Evolutionary conservation across 2,888 invertebrate genomes (phyloP).

Genomic region (Hesperia comma): DNA sequence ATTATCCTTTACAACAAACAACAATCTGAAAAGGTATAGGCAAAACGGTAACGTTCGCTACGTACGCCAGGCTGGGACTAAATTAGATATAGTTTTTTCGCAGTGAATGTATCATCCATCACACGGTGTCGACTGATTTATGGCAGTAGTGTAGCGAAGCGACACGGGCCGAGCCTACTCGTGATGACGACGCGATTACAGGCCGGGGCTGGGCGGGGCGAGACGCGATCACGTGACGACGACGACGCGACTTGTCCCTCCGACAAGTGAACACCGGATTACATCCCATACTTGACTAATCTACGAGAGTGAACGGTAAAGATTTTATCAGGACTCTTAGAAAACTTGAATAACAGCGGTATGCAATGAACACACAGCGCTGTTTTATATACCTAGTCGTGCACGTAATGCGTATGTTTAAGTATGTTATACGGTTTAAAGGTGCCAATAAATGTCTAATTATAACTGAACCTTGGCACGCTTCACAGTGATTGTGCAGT

Average conservation of each 20-base stretch:
- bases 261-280: slow-evolving; percentile 55
- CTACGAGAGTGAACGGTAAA: slow-evolving; percentile 42
- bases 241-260: slow-evolving; percentile 47
- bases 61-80: slow-evolving; percentile 30
- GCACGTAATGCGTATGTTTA: no score
- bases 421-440: no score
- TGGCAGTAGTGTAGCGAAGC: slow-evolving; percentile 67
- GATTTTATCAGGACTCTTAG: slow-evolving; percentile 7
- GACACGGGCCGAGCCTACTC: slow-evolving; percentile 69
- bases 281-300: slow-evolving; percentile 56
- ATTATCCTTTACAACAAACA: not conserved
- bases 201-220: slow-evolving; percentile 46
- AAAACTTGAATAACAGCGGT: not conserved
- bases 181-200: slow-evolving; percentile 76
- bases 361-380: not conserved
- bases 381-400: not conserved
- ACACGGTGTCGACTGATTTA: slow-evolving; percentile 77
- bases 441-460: no score
- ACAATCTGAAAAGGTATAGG: not conserved
- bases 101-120: slow-evolving; percentile 69
- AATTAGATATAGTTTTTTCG: slow-evolving; percentile 59
- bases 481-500: no score
- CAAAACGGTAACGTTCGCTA: slow-evolving; percentile 2
- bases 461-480: no score
- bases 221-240: slow-evolving; percentile 60